A percentile compares a stretch with the other conserved stretches of the same genome.
phyloP scores from a whole-genome alignment of 2,797 vertebrate species.

The Rhinella marina region DNA sequence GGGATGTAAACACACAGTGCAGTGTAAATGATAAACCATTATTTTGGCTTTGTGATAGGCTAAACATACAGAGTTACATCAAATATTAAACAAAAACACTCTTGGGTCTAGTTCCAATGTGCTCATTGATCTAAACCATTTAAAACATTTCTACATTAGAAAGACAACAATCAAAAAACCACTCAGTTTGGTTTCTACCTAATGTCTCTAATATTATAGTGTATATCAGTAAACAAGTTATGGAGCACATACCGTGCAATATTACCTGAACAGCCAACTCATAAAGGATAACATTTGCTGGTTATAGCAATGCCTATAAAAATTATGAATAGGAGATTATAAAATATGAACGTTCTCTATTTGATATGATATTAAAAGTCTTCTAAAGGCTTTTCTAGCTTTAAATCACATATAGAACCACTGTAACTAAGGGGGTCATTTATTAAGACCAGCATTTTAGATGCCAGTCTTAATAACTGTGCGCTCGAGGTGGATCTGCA shows the following conservation, averaged over 20 bases:
- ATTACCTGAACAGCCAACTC: neutral
- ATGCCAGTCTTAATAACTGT: too few species aligned
- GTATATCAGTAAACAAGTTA: neutral
- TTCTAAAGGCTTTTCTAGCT: neutral
- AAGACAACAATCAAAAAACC: slow-evolving; percentile 35
- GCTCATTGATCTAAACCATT: slow-evolving; percentile 44
- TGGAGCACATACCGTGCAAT: neutral
- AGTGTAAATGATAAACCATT: slow-evolving; percentile 52
- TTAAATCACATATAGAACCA: too few species aligned
- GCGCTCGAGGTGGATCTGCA: too few species aligned
- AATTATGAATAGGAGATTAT: neutral
- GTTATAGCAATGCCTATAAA: neutral
- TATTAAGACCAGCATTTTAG: too few species aligned
- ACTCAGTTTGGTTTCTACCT: slow-evolving; percentile 12
- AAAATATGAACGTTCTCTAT: neutral
- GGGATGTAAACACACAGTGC: slow-evolving; percentile 55
- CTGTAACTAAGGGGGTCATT: too few species aligned
- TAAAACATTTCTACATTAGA: slow-evolving; percentile 45
- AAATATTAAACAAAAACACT: slow-evolving; percentile 57
- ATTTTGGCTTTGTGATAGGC: slow-evolving; percentile 36
- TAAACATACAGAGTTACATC: slow-evolving; percentile 42
- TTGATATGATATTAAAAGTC: neutral
- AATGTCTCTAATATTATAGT: slow-evolving; percentile 2
- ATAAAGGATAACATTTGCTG: neutral
- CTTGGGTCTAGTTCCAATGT: neutral